Conservation (phyloP, 35 echinoderm and acorn worm species). For the Acanthaster planci region DNA sequence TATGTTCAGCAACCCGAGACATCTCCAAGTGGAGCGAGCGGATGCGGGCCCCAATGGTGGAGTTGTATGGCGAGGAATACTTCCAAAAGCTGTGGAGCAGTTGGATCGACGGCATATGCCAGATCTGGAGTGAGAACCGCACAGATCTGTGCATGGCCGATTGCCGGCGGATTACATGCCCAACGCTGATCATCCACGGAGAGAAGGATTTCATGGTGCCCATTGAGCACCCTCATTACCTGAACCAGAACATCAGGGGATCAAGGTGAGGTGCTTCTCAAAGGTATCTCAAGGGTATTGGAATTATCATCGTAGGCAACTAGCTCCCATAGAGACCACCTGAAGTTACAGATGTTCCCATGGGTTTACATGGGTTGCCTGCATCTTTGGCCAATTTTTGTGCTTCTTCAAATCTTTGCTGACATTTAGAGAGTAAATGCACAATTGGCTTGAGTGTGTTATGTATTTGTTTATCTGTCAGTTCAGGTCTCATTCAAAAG, state of each 20-base stretch:
- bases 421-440: no score
- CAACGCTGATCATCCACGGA: conserved; percentile 89
- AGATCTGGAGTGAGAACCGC: conserved; percentile 32
- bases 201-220: conserved; percentile 89
- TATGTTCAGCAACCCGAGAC: conserved; percentile 76
- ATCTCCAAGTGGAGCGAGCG: conserved; percentile 83
- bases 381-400: no score
- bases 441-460: no score
- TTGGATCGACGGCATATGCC: conserved; percentile 71
- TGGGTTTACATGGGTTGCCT: no score
- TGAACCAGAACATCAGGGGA: conserved; percentile 77
- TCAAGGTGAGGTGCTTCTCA: conserved; percentile 64
- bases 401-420: no score
- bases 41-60: conserved; percentile 90
- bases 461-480: no score
- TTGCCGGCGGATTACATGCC: conserved; percentile 49
- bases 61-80: conserved; percentile 78
- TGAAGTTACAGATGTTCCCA: no score
- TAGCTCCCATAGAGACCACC: no score
- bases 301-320: no score
- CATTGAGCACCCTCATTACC: conserved; percentile 67
- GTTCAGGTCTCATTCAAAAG: no score
- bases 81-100: conserved; percentile 71
- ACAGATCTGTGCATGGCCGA: conserved; percentile 74
- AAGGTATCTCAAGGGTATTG: no score